Percentiles rank a stretch among this genome's conserved stretches.
Evolutionary conservation across 2,888 invertebrate genomes (phyloP).

Genomic region (Dolichomitus sp.): DNA sequence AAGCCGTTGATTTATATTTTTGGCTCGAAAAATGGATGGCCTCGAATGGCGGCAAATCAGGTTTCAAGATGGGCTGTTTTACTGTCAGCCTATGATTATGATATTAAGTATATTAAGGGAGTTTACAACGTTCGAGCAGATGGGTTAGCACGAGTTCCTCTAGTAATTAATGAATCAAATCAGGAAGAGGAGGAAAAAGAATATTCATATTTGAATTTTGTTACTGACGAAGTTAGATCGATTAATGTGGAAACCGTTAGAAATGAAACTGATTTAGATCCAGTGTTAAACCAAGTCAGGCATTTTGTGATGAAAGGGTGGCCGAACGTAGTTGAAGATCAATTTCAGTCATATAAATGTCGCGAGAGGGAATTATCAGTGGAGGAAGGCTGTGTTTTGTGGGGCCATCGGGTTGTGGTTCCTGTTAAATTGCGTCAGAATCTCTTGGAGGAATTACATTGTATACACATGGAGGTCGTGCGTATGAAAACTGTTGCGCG

Average conservation of each 20-base stretch:
- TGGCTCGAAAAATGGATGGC: neutral
- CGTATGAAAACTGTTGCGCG: neutral
- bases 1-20: conserved; percentile 60
- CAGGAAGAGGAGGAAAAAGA: neutral
- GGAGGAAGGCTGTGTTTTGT: conserved; percentile 35
- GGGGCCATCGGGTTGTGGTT: conserved; percentile 33
- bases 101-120: conserved; percentile 35
- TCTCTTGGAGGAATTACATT: conserved; percentile 40
- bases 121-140: conserved; percentile 40
- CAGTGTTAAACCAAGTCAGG: conserved; percentile 1
- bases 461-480: neutral
- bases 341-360: conserved; percentile 16
- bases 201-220: conserved; percentile 41
- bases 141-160: conserved; percentile 34
- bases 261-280: conserved; percentile 5
- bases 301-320: conserved; percentile 31
- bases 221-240: conserved; percentile 8
- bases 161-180: neutral
- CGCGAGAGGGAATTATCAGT: conserved; percentile 32
- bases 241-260: conserved; percentile 1
- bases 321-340: conserved; percentile 2
- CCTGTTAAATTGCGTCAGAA: conserved; percentile 18
- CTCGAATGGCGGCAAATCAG: neutral
- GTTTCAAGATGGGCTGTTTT: neutral
- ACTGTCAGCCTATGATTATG: neutral